Conservation (phyloP, 1,140 invertebrate genomes). For the Drosophila ananassae region DNA sequence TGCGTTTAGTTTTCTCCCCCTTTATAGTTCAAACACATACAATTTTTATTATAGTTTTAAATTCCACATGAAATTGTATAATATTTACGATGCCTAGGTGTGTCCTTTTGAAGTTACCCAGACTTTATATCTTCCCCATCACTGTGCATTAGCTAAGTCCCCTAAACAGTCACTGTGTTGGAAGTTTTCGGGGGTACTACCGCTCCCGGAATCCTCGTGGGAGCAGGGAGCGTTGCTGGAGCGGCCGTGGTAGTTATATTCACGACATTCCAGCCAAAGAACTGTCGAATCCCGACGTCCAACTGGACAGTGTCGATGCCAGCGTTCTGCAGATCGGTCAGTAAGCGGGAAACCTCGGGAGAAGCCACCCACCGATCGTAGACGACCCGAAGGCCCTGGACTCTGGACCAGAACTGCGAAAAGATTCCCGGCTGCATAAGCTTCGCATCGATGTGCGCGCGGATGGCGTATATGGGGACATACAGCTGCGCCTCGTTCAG, state of each 20-base stretch:
- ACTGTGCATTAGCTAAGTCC: constrained; percentile 3
- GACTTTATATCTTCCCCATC: not conserved
- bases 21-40: not conserved
- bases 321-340: constrained; percentile 52
- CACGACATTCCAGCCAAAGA: constrained; percentile 59
- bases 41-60: not conserved
- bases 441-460: constrained; percentile 63
- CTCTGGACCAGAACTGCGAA: constrained; percentile 62
- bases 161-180: constrained; percentile 17
- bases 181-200: constrained; percentile 42
- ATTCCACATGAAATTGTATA: not conserved
- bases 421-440: constrained; percentile 60
- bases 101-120: not conserved
- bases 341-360: constrained; percentile 45
- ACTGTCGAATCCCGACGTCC: constrained; percentile 63
- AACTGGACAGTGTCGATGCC: constrained; percentile 62
- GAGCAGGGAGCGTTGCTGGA: constrained; percentile 5
- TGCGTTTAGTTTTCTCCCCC: not conserved
- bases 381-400: constrained; percentile 50
- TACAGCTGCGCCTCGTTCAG: constrained; percentile 70
- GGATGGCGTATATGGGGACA: constrained; percentile 56
- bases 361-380: constrained; percentile 69
- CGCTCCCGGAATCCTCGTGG: constrained; percentile 43
- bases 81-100: not conserved
- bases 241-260: constrained; percentile 43